Conservation (phyloP, 2,888 invertebrate species). For the Desoria tigrina region DNA sequence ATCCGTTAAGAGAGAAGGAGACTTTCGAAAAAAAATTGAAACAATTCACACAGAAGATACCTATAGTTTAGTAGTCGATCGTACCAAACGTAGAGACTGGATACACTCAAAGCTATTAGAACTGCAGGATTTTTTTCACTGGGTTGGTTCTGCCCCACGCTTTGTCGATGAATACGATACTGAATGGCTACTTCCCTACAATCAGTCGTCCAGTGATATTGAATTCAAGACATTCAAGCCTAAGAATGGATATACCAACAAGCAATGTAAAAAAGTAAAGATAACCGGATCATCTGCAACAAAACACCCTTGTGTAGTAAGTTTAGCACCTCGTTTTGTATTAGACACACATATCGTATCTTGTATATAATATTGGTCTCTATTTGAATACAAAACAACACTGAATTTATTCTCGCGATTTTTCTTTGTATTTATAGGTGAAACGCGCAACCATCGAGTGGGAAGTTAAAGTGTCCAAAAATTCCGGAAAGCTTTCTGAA, state of each 20-base stretch:
- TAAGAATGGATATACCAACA: too few relatives aligned
- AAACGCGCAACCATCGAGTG: background rate
- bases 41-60: background rate
- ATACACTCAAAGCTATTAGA: background rate
- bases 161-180: slow-evolving; percentile 45
- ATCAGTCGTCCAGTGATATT: too few relatives aligned
- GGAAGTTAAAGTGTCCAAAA: background rate
- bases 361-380: too few relatives aligned
- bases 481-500: background rate
- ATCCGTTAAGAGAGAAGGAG: background rate
- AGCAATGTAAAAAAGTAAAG: too few relatives aligned
- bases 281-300: too few relatives aligned
- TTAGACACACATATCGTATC: too few relatives aligned
- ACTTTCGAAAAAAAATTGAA: background rate
- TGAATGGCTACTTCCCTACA: slow-evolving; percentile 44
- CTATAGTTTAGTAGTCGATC: slow-evolving; percentile 29
- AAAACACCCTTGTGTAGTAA: too few relatives aligned
- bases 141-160: slow-evolving; percentile 32
- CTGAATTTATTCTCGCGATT: too few relatives aligned
- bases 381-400: too few relatives aligned
- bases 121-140: slow-evolving; percentile 38
- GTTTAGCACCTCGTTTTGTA: too few relatives aligned
- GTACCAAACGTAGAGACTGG: background rate
- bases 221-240: too few relatives aligned
- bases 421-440: too few relatives aligned